Base-by-base conservation (phyloP, 2,888 invertebrate species). In the Sesia apiformis region DNA sequence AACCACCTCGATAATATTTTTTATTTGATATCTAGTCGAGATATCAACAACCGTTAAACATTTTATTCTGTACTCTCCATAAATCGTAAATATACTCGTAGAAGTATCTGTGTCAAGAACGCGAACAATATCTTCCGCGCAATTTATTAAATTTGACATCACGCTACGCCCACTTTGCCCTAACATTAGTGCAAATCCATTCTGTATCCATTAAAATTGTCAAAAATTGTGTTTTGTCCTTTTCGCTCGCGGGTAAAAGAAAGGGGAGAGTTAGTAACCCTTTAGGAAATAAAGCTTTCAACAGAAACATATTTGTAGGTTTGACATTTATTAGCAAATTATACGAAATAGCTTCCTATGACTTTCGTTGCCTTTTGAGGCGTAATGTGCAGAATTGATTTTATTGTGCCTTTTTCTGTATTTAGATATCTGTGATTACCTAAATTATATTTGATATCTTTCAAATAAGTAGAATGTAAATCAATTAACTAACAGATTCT, bases 141-240 rank as follows among this genome's bases (percentile, higher is more conserved):
- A 76, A 88, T 88, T 84, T 84, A 78, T 85, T 86, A 82, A 75
- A 80, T 77, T 68, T 79, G 84, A 81, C 86, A 76, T 75, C 57
- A 58, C 70, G 74, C 67, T 66, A 77, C 87, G 86, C 87, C 86
- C 73, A 78, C 81, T 82, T 82, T 76, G 74, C 78, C 84, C 81
- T 78, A 79, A 73, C 41, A 52, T 39, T 46, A 51, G 50, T 53
- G 46, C 55, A 40, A 55, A 50, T 55, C 41, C 51, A 56, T 49
- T 43, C 51, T 7, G 40, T 40, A 46, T 40, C 51, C 50, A 46
- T 51, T 52, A 56, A 49, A 39, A 55, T 54, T n/a, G n/a, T 53
- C 53, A 39, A 52, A 38, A 52, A 38, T 57, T 50, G 4, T 7
- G 57, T 50, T 39, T 61, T 61, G 58, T 70, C 59, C 70, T 65